A percentile compares a stretch with the other conserved stretches of the same genome.
Evolutionary conservation across 2,113 vertebrate species (phyloP).

Genomic region (Oreochromis tanganicae): DNA sequence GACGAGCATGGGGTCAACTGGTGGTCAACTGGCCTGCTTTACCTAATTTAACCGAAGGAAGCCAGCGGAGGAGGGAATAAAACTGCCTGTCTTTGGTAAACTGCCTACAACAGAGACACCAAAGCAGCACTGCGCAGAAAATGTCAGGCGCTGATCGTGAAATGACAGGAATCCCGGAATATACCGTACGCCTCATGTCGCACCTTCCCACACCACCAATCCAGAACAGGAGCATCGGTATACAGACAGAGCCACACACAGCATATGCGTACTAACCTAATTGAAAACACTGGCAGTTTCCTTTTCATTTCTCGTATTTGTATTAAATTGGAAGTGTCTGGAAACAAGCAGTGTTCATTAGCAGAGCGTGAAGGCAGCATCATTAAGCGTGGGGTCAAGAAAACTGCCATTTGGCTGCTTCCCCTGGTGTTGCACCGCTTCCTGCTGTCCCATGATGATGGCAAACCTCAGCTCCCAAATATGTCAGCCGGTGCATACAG

Average conservation of each 20-base stretch:
- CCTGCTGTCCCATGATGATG: constrained; percentile 15
- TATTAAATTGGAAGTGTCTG: constrained; percentile 12
- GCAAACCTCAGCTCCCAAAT: constrained; percentile 6
- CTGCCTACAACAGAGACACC: constrained; percentile 2
- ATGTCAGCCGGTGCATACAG: constrained; percentile 8
- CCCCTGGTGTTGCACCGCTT: neutral
- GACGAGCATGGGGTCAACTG: constrained; percentile 32
- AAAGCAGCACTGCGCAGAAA: neutral
- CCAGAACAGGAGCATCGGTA: neutral
- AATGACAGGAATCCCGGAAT: neutral
- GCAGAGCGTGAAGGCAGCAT: constrained; percentile 9
- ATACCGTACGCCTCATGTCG: neutral
- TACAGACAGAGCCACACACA: neutral
- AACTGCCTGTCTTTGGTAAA: constrained; percentile 17
- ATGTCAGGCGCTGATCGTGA: neutral
- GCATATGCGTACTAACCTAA: neutral
- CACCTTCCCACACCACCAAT: neutral
- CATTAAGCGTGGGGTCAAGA: constrained; percentile 45
- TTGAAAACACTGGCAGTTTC: neutral
- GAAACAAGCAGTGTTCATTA: constrained; percentile 36
- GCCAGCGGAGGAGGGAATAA: constrained; percentile 22
- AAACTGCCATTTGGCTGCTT: constrained; percentile 37
- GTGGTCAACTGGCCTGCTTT: constrained; percentile 30
- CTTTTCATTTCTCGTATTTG: neutral
- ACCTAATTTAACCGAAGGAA: constrained; percentile 47